Evolutionary conservation across 2,113 vertebrate species (phyloP), one percentile per base, ranked within the genome.

Genomic region (Pipa parva): DNA sequence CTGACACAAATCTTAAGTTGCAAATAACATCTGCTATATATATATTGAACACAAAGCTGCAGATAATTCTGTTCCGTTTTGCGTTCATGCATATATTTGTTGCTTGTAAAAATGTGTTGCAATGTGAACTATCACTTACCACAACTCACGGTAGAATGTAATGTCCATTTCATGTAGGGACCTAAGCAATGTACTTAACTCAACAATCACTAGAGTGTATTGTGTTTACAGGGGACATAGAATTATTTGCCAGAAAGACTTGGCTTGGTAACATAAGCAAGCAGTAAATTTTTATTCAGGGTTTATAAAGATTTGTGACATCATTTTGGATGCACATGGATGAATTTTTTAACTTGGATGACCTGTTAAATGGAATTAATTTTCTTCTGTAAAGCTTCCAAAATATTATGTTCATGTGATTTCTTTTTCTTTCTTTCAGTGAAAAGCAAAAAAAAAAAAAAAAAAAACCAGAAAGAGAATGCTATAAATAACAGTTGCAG

Each of bases 281-380:
- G 48, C 66, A 60, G 48, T 69, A 69, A 52, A 69, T 69, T 69
- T 61, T 22, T 52, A 54, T 50, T 54, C 66, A 17, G 36, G 58
- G 66, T 69, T 69, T 51, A 37, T 39, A 50, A 69, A 69, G 57
- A 61, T 45, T 69, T 54, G 66, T 69, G 66, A 69, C 66, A 69
- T 69, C 66, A 69, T 51, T 54, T 37, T 60, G 66, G 66, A 69
- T 69, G 57, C 26, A 45, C 66, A 69, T 37, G 60, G 57, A 69
- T 69, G 66, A 39, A 61, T 61, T 39, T 54, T 69, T 69, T 39
- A 69, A 69, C 66, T 69, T 69, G 66, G 58, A 69, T 69, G 66
- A 69, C 58, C 66, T 37, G 46, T 39, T 69, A 69, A 69, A 57
- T 69, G 66, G 66, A 61, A 61, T 69, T 69, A 61, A 69, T 69